Base-by-base conservation (phyloP, 2,888 invertebrate genomes). In the Nysson spinosus region DNA sequence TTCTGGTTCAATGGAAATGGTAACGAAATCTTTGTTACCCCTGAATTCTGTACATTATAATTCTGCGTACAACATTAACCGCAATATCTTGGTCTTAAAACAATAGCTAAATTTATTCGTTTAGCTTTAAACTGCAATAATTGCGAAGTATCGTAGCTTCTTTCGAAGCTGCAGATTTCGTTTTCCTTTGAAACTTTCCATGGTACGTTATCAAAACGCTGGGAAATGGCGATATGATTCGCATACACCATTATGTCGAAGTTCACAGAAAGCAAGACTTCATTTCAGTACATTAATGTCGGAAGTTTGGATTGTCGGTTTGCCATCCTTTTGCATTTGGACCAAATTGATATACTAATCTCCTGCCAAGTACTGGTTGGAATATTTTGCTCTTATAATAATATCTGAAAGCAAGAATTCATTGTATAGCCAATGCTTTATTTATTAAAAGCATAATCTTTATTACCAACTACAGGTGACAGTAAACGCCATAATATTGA, bases 311-410 rank as follows among this genome's bases (percentile, higher is more conserved):
- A 78, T 92, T 91, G 65, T 91, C 90, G 5, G 93, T 92, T 79
- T 90, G 90, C 93, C 94, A 95, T 71, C 93, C 93, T 19, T 92
- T 93, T 1, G 95, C 95, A 69, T 93, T 94, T 65, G 91, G 92
- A 0, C 95, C 95, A 87, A 95, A 95, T 85, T 94, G 93, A 88
- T 95, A 95, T 44, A 95, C 94, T 66, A 95, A 89, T 46, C 94
- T 90, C 34, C 93, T 91, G 7, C 93, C 93, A 56, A 93, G 90
- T 6, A 95, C 95, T 2, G 95, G 93, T 46, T 91, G 90, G 54
- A 95, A 90, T 16, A 94, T 93, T 72, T 91, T 88, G 79, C 93
- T 93, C 82, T 93, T 91, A 88, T 95, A 95, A 87, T 95, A 94
- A 87, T 95, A 95, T 85, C 95, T 91, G 83, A 6, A 83, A 83